Evolutionary conservation across 2,797 vertebrate genomes (phyloP), one percentile per base, ranked within the genome.

Genomic region (Chrosomus eos): DNA sequence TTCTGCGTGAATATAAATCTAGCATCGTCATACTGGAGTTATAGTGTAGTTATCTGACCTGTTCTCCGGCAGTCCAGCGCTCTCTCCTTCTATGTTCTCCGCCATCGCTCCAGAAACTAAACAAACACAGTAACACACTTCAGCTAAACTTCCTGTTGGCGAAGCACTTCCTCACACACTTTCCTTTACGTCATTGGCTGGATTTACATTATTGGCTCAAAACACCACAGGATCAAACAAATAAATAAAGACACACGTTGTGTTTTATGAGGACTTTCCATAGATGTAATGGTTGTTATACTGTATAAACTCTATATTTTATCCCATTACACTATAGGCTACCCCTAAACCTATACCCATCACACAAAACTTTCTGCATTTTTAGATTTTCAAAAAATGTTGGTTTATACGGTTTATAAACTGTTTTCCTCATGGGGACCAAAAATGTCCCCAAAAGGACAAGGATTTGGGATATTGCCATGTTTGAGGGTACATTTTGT

Each of bases 61-160:
- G 94, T 93, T 95, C 80, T 95, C 95, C 92, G 85, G 93, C 89
- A 94, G 94, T 45, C 92, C 93, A 89, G 94, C 90, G 88, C 89
- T 91, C 88, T 96, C 95, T 91, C 86, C 94, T 48, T 96, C 95
- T 89, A 94, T 94, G 92, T 97, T 95, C 89, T 97, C 97, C 96
- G 96, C 97, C 97, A 97, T 98, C 96, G 95, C 70, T 81, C 23
- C 55, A 55, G 66, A 76, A 80, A 85, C 70, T 66, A 73, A 66
- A 85, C 76, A 85, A 77, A 45, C n/a, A 80, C 83, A 84, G 14
- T 36, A 77, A 45, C n/a, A 80, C 83, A 84, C 19, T 36, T 36
- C 71, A 86, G 23, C 14, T 28, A 23, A 74, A 66, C 1, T 75
- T 90, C 93, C 95, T 93, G 91, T 92, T 90, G 91, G 91, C 93